Evolutionary conservation across 2,113 vertebrate genomes (phyloP).

Genomic region (Pachyramphus minor): DNA sequence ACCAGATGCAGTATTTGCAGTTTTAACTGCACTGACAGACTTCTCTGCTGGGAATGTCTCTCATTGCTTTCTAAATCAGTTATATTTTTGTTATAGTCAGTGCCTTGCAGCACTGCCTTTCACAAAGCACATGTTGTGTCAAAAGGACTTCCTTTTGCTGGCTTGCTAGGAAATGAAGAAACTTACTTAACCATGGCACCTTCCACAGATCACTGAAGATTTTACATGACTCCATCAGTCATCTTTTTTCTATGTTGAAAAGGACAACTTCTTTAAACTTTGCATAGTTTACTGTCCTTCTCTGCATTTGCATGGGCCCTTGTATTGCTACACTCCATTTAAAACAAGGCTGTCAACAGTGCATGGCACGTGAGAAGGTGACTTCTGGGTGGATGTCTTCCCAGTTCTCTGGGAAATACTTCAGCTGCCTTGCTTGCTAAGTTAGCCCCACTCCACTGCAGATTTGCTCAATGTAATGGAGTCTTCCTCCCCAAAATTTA

Average conservation of each 20-base stretch:
- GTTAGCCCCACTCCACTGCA: not conserved
- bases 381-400: not conserved
- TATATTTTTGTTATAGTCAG: not conserved
- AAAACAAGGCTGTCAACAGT: not conserved
- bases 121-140: not conserved
- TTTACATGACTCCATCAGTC: not conserved
- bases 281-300: rapidly evolving
- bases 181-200: not conserved
- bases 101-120: not conserved
- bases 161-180: not conserved
- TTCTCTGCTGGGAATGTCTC: not conserved
- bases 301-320: not conserved
- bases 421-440: not conserved
- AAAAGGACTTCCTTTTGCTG: not conserved
- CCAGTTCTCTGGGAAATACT: not conserved
- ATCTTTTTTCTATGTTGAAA: not conserved
- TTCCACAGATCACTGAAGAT: not conserved
- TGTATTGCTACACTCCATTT: not conserved
- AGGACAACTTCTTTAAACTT: not conserved
- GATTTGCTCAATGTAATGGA: not conserved
- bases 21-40: not conserved
- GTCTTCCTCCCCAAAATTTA: not conserved
- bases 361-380: not conserved
- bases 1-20: not conserved
- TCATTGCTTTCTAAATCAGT: not conserved